phyloP scores from a whole-genome alignment of 2,797 vertebrate genomes.

The Mus caroli region DNA sequence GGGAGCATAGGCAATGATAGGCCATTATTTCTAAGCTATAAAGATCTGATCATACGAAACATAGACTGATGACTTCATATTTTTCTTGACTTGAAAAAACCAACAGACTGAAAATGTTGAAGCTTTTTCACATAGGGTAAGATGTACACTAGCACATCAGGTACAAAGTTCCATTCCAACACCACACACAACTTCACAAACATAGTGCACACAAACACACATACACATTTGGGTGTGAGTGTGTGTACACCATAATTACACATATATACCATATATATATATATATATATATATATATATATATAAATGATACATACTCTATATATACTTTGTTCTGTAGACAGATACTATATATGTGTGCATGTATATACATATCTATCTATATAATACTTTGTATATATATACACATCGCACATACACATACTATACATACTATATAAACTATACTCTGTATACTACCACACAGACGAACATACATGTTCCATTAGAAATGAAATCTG shows the following conservation, averaged over 20 bases:
- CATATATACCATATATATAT: background rate
- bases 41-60: background rate
- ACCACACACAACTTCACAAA: background rate
- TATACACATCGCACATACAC: background rate
- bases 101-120: background rate
- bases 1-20: background rate
- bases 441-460: background rate
- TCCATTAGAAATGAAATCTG: background rate
- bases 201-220: background rate
- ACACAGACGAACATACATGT: background rate
- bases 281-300: too few relatives aligned
- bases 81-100: conserved; percentile 26
- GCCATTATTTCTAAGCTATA: background rate
- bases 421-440: background rate
- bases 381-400: background rate
- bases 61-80: background rate
- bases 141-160: background rate
- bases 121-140: background rate
- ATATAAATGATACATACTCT: too few relatives aligned
- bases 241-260: background rate
- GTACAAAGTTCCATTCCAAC: background rate
- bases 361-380: too few relatives aligned
- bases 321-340: background rate
- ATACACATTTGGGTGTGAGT: background rate
- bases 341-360: background rate